phyloP scores from a whole-genome alignment of 2,888 invertebrate genomes.

The Microctonus brassicae region DNA sequence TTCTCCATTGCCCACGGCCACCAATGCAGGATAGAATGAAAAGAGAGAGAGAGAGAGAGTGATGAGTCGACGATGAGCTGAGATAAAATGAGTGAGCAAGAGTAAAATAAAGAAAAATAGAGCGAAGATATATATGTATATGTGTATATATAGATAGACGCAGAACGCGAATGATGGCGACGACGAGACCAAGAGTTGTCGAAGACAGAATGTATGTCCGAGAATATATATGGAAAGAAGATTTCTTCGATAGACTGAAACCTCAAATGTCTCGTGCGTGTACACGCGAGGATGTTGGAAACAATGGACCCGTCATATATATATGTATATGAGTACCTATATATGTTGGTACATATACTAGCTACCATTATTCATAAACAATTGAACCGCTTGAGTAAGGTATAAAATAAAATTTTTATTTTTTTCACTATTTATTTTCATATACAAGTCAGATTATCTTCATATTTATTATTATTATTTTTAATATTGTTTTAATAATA shows the following conservation, averaged over 20 bases:
- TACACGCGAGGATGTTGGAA: slow-evolving; percentile 48
- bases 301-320: slow-evolving; percentile 66
- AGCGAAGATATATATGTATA: slow-evolving; percentile 5
- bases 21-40: slow-evolving; percentile 27
- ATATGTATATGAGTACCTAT: too few relatives aligned
- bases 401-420: slow-evolving; percentile 17
- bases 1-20: slow-evolving; percentile 41
- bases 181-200: slow-evolving; percentile 7
- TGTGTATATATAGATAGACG: too few relatives aligned
- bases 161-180: background rate
- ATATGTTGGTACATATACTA: too few relatives aligned
- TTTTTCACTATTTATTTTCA: background rate
- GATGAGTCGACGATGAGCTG: slow-evolving; percentile 5
- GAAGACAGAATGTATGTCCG: too few relatives aligned
- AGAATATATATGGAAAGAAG: background rate
- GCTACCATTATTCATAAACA: slow-evolving; percentile 66
- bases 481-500: background rate
- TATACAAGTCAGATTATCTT: background rate
- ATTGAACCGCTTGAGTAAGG: slow-evolving; percentile 48
- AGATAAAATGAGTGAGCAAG: slow-evolving; percentile 30
- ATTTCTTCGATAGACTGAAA: slow-evolving; percentile 19
- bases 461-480: background rate
- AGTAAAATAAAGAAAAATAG: slow-evolving; percentile 29
- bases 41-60: too few relatives aligned
- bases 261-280: slow-evolving; percentile 38